These are phyloP conservation scores for Eupithecia dodoneata DNA, from an alignment of 2,888 invertebrate genomes.

Conservation along the genomic window DNA sequence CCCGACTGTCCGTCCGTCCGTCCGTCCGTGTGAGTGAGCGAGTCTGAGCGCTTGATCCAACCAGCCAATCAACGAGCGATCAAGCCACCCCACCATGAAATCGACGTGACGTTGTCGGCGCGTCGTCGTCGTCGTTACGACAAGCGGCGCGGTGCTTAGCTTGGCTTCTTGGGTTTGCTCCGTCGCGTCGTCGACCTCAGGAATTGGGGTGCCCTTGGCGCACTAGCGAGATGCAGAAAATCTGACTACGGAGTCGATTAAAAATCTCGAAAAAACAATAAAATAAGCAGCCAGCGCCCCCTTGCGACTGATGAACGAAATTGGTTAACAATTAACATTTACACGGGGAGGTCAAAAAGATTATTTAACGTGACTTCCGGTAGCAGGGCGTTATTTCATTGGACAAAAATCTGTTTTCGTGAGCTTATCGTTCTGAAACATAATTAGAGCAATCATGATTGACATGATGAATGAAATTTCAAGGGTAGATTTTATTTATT, in stretches of 20 bases:
- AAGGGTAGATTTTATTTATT: not conserved
- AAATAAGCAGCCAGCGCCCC: not conserved
- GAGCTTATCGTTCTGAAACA: slow-evolving; percentile 3
- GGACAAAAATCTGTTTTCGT: not conserved
- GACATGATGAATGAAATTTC: not conserved
- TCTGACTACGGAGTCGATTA: not conserved
- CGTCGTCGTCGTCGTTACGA: too few relatives aligned
- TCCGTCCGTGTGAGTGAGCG: not conserved
- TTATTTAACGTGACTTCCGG: slow-evolving; percentile 8
- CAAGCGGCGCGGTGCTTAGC: not conserved
- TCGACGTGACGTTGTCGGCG: not conserved
- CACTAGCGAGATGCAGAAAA: not conserved
- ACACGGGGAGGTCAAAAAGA: not conserved
- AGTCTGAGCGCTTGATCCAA: not conserved
- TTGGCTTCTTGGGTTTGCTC: slow-evolving; percentile 7
- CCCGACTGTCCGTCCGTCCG: slow-evolving; percentile 66
- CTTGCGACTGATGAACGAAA: not conserved
- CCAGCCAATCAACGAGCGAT: slow-evolving; percentile 1
- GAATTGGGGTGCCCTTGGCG: not conserved
- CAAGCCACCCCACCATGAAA: slow-evolving; percentile 5
- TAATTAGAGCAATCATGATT: not conserved
- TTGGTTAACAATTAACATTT: not conserved
- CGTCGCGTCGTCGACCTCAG: not conserved
- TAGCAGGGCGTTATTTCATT: not conserved
- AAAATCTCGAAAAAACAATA: not conserved